Evolutionary conservation across 2,113 vertebrate genomes (phyloP).

Genomic region (Hassar affinis): DNA sequence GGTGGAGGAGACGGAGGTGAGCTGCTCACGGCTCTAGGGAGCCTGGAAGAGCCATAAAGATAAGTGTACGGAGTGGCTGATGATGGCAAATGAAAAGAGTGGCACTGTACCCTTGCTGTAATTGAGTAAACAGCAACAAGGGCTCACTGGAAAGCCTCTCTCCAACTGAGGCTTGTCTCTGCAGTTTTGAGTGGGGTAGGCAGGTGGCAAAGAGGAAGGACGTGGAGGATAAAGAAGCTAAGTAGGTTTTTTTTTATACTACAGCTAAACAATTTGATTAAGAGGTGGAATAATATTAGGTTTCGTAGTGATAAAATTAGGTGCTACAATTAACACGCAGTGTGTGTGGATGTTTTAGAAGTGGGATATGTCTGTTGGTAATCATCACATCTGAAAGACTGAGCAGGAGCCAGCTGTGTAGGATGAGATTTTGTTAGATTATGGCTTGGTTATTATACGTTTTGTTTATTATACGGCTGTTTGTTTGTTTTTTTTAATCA

Average conservation of each 20-base stretch:
- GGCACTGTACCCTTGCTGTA: slow-evolving; percentile 36
- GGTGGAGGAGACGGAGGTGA: background rate
- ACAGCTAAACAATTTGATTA: background rate
- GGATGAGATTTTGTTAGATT: background rate
- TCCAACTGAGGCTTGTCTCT: slow-evolving; percentile 17
- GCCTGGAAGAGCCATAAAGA: slow-evolving; percentile 24
- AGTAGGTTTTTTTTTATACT: background rate
- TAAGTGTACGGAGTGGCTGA: slow-evolving; percentile 37
- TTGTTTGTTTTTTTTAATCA: background rate
- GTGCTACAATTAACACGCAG: slow-evolving; percentile 4
- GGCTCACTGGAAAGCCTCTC: background rate
- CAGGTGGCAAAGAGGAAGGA: background rate
- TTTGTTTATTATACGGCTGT: background rate
- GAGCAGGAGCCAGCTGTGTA: slow-evolving; percentile 21
- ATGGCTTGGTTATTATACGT: background rate
- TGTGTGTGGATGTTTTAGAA: background rate
- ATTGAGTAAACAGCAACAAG: slow-evolving; percentile 50
- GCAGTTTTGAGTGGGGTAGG: background rate
- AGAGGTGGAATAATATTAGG: background rate
- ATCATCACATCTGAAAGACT: slow-evolving; percentile 15
- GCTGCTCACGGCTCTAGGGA: slow-evolving; percentile 21
- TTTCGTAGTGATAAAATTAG: background rate
- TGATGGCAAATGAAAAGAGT: slow-evolving; percentile 48
- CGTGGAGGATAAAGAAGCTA: background rate
- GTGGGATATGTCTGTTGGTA: background rate